Evolutionary conservation across 2,888 invertebrate genomes (phyloP), one percentile per base, ranked within the genome.

Genomic region (Mesopsocus fuscifrons): DNA sequence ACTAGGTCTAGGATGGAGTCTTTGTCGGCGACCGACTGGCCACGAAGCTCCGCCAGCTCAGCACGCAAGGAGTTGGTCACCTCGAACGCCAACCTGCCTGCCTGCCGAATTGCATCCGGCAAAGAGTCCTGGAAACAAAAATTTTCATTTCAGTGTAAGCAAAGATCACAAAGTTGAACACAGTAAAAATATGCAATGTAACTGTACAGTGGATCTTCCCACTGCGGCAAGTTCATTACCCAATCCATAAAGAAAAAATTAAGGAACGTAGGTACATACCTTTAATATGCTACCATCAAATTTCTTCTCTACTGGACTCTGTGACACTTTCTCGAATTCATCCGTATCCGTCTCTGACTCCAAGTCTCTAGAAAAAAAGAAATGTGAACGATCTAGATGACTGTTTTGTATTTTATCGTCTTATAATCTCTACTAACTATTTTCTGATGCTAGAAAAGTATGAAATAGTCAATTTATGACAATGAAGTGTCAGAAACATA

Each of bases 291-390:
- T 20, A 17, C 22, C 35, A 20, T 13, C 22, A 35, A n/a, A n/a
- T n/a, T n/a, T n/a, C n/a, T n/a, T n/a, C n/a, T 65, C 66, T 47
- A 65, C 58, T 5, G 67, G 68, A 54, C 69, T 71, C 57, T 74
- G 77, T 13, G 73, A 68, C 6, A 84, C 72, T 57, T 77, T 79
- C 61, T 84, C 84, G 61, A 83, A 84, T 55, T 82, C 84, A 53
- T 82, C 81, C 0, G 77, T 77, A 54, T 84, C 83, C 0, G 79
- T 77, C 62, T 81, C 81, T 1, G 81, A 83, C 56, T 82, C 83
- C 55, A 77, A 77, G 48, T 75, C 78, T 56, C 81, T 81, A 62
- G 46, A 62, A 52, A 16, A 26, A 18, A n/a, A 35, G 45, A 33
- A n/a, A n/a, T n/a, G n/a, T n/a, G n/a, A n/a, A n/a, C n/a, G n/a